Conservation (phyloP, 1,140 invertebrate species). For the Drosophila nannoptera region DNA sequence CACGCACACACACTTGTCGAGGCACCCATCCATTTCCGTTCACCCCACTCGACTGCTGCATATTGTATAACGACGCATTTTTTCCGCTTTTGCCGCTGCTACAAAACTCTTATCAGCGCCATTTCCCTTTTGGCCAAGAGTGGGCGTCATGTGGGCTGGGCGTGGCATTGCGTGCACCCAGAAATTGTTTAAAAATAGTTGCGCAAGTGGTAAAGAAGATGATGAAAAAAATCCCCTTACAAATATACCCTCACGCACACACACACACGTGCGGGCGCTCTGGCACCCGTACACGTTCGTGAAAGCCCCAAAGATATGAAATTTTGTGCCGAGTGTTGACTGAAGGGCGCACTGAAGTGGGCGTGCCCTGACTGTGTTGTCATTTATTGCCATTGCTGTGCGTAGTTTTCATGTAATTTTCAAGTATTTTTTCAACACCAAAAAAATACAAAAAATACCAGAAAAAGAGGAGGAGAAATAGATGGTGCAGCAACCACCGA, state of each 20-base stretch:
- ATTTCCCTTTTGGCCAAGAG: constrained; percentile 59
- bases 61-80: constrained; percentile 62
- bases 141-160: constrained; percentile 21
- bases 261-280: not conserved
- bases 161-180: constrained; percentile 39
- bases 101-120: constrained; percentile 59
- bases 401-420: constrained; percentile 64
- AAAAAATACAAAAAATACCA: constrained; percentile 3
- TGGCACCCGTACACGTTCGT: not conserved
- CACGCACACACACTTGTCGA: constrained; percentile 13
- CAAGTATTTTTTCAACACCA: constrained; percentile 58
- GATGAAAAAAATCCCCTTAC: constrained; percentile 37
- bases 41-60: constrained; percentile 32
- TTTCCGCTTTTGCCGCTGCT: constrained; percentile 39
- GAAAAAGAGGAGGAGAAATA: not conserved
- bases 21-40: constrained; percentile 32
- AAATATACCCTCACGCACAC: constrained; percentile 22
- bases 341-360: constrained; percentile 16
- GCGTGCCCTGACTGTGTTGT: constrained; percentile 39
- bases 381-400: constrained; percentile 62
- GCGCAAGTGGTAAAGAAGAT: constrained; percentile 51
- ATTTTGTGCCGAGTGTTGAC: constrained; percentile 53
- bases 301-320: constrained; percentile 59
- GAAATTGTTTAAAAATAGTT: constrained; percentile 66
- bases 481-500: constrained; percentile 11